A percentile compares a stretch with the other conserved stretches of the same genome.
Evolutionary conservation across 2,797 vertebrate species (phyloP).

Genomic region (Austrolebias charrua): DNA sequence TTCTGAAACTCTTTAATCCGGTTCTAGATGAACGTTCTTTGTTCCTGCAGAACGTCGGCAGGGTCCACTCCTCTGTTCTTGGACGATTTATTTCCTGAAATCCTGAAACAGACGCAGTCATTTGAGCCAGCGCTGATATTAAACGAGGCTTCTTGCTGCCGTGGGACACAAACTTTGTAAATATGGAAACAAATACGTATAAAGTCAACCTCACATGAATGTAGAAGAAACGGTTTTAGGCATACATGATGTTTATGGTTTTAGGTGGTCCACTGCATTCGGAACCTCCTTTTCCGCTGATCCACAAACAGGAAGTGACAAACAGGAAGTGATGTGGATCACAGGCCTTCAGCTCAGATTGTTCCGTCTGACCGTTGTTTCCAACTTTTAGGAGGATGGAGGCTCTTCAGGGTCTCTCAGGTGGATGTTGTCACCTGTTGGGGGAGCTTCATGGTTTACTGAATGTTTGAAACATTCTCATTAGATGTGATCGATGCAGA

Average conservation of each 20-base stretch:
- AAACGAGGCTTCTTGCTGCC: conserved; percentile 25
- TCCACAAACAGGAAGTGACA: neutral
- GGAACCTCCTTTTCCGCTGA: neutral
- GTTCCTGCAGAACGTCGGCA: neutral
- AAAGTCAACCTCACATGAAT: conserved; percentile 17
- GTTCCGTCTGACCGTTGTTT: no score
- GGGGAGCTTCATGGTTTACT: no score
- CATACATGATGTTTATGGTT: no score
- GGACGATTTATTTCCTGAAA: neutral
- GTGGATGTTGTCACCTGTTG: no score
- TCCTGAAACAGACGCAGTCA: neutral
- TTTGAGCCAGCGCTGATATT: neutral
- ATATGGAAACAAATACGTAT: conserved; percentile 50
- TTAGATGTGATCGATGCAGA: no score
- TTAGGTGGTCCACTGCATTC: neutral
- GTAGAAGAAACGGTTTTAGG: conserved; percentile 10
- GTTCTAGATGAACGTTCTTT: neutral
- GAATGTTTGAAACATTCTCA: no score
- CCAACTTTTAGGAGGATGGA: no score
- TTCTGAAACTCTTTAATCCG: no score
- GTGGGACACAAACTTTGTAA: conserved; percentile 36
- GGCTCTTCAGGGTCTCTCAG: no score
- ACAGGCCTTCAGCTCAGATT: conserved; percentile 23
- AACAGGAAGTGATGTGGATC: neutral
- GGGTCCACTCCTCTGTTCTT: neutral